A percentile compares a stretch with the other conserved stretches of the same genome.
phyloP scores from a whole-genome alignment of 2,113 vertebrate species.

The Mastomys coucha region DNA sequence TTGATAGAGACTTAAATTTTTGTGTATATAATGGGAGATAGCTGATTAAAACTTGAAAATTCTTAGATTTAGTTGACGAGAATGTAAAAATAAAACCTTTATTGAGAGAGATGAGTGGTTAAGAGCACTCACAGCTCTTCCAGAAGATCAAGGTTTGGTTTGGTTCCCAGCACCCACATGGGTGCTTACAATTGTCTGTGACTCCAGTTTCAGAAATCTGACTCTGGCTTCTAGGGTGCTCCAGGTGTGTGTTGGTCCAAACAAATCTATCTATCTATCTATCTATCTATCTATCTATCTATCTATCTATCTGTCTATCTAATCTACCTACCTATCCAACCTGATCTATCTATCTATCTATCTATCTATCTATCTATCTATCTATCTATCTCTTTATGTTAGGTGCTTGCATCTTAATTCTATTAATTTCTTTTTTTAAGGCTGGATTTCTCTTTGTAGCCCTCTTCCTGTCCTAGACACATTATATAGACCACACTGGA shows the following conservation, averaged over 20 bases:
- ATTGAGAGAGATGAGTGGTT: neutral
- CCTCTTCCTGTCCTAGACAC: neutral
- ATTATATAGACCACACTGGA: neutral
- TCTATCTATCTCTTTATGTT: neutral
- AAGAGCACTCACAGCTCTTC: neutral
- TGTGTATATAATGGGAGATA: conserved; percentile 52
- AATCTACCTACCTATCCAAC: too few relatives aligned
- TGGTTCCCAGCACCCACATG: neutral
- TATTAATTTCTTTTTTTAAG: neutral
- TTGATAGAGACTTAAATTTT: conserved; percentile 60
- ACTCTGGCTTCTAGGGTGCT: neutral
- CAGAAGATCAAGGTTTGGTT: neutral
- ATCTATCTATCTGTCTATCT: too few relatives aligned
- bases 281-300: too few relatives aligned
- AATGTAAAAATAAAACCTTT: conserved; percentile 35
- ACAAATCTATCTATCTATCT: neutral
- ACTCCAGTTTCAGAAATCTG: neutral
- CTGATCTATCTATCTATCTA: too few relatives aligned
- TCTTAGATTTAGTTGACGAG: conserved; percentile 59
- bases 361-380: too few relatives aligned
- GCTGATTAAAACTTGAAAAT: conserved; percentile 27
- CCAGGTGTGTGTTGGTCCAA: neutral
- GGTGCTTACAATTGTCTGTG: neutral
- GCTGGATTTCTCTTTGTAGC: neutral
- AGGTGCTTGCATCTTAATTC: neutral